These are phyloP conservation scores for Strix uralensis DNA, from an alignment of 2,113 vertebrate genomes.

Conservation along the genomic window DNA sequence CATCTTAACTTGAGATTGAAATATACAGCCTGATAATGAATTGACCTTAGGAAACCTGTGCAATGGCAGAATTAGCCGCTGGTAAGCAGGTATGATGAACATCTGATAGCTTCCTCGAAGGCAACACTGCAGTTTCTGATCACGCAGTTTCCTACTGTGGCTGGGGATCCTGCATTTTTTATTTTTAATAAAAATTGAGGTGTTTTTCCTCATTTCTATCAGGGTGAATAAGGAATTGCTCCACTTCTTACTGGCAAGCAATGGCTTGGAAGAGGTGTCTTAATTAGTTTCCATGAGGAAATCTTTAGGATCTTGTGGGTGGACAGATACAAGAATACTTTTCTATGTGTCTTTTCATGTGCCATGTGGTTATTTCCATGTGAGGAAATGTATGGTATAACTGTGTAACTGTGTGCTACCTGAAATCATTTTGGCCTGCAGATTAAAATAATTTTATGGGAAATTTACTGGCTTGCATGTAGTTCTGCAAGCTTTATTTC, in stretches of 20 bases:
- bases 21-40: not conserved
- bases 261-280: not conserved
- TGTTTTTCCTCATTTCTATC: not conserved
- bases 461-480: not conserved
- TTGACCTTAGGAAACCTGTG: not conserved
- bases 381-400: not conserved
- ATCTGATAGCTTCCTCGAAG: not conserved
- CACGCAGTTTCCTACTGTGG: not conserved
- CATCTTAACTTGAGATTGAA: not conserved
- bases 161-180: not conserved
- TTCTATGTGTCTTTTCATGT: not conserved
- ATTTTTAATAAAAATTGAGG: not conserved
- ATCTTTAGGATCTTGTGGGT: not conserved
- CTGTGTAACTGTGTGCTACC: not conserved
- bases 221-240: not conserved
- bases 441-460: not conserved
- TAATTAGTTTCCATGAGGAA: not conserved
- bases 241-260: not conserved
- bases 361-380: not conserved
- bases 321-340: not conserved
- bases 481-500: not conserved
- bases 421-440: not conserved
- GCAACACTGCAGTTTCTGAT: not conserved
- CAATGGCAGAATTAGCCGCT: fast-evolving
- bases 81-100: not conserved